Evolutionary conservation across 2,113 vertebrate species (phyloP), one percentile per base, ranked within the genome.

Genomic region (Ciconia boyciana): DNA sequence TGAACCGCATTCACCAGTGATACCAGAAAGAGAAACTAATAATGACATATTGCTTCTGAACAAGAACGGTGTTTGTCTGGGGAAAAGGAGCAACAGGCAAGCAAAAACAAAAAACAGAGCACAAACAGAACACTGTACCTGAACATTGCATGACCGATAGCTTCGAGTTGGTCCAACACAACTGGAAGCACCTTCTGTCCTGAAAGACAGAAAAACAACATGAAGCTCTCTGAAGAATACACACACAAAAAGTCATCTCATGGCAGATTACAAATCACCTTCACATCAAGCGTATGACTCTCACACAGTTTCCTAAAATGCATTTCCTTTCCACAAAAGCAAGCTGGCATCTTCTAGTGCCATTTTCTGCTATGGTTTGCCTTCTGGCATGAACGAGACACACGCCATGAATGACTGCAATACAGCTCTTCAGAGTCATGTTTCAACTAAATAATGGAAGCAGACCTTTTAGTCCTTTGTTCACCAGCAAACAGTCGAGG

Each of bases 101-200:
- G 41, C 52, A 95, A 91, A 82, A 17, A 0, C 13, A 43, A 72
- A 72, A 64, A 44, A 4, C 6, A 32, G 36, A 75, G 32, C 28
- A 66, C 26, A 79, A 64, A 58, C 16, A 43, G n/a, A 55, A 22
- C 13, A 51, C 58, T 65, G 77, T 95, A 99, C 99, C 99, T 99
- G 98, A 29, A 99, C 92, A 93, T 98, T 99, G 96, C 99, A 99
- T 20, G 98, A 98, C 57, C 93, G 98, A 94, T 99, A 98, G 54
- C 98, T 99, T 96, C 96, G 99, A 46, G 97, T 78, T 55, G 99
- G 98, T 70, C 99, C 99, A 79, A 99, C 98, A 76, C 99, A 99
- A 98, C 97, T 98, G 89, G 98, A 97, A 72, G 98, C 98, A 92
- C 98, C 98, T 81, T 99, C 99, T 82, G 97, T 96, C 98, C 99